Evolutionary conservation across 2,797 vertebrate species (phyloP).

Genomic region (Anas bernieri): DNA sequence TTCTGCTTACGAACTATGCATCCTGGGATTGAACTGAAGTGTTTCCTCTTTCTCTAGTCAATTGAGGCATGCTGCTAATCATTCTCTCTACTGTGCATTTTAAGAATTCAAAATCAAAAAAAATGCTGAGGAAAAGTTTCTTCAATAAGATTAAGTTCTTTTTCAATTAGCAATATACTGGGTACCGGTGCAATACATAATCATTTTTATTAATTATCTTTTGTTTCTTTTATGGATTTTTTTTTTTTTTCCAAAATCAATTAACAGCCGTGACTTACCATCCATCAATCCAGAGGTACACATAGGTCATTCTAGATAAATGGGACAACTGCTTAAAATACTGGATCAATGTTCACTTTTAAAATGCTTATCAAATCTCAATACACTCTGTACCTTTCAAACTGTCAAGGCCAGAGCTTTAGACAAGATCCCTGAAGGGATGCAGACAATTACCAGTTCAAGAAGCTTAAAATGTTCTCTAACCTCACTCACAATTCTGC

Average conservation of each 20-base stretch:
- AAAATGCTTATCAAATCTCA: conserved; percentile 23
- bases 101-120: conserved; percentile 7
- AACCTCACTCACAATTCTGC: not conserved
- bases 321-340: not conserved
- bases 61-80: not conserved
- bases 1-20: not conserved
- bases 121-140: not conserved
- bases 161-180: not conserved
- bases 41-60: not conserved
- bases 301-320: not conserved
- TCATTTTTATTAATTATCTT: not conserved
- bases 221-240: not conserved
- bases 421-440: not conserved
- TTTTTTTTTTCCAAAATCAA: not conserved
- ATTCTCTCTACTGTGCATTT: not conserved
- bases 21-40: not conserved
- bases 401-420: not conserved
- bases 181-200: not conserved
- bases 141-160: not conserved
- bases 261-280: not conserved
- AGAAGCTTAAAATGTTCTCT: conserved; percentile 9
- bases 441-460: not conserved
- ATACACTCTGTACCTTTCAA: not conserved
- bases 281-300: not conserved
- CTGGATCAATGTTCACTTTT: not conserved